Evolutionary conservation across 2,888 invertebrate genomes (phyloP).

Genomic region (Cetonia aurata): DNA sequence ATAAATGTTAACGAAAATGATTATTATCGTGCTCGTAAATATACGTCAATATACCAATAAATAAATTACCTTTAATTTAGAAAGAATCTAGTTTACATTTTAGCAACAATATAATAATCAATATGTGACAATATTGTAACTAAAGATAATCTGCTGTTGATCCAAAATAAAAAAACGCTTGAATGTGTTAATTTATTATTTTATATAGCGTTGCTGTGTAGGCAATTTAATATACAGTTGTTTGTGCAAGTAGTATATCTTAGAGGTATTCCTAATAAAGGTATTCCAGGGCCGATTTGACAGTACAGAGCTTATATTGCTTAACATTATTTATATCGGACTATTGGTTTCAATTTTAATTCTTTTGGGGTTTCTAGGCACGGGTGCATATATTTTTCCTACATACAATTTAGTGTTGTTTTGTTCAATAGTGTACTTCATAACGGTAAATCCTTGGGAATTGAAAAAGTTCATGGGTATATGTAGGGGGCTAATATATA

Average conservation of each 20-base stretch:
- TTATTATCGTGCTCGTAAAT: constrained; percentile 6
- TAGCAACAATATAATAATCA: constrained; percentile 60
- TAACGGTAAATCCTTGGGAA: too few species aligned
- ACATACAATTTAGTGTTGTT: too few species aligned
- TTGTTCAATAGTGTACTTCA: too few species aligned
- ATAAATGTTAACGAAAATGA: constrained; percentile 48
- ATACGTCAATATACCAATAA: constrained; percentile 32
- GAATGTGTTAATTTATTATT: constrained; percentile 54
- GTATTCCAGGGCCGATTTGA: too few species aligned
- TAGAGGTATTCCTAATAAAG: too few species aligned
- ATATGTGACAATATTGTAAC: constrained; percentile 64
- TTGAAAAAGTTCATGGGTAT: too few species aligned
- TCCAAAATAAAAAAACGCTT: constrained; percentile 60
- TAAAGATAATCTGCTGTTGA: constrained; percentile 59
- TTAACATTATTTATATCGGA: too few species aligned
- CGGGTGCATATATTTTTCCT: too few species aligned
- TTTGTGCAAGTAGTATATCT: neutral
- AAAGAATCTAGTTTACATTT: constrained; percentile 50
- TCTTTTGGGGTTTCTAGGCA: too few species aligned
- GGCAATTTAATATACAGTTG: constrained; percentile 20
- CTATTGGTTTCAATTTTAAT: too few species aligned
- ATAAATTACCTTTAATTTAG: constrained; percentile 19
- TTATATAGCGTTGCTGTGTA: constrained; percentile 16
- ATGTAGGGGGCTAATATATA: too few species aligned
- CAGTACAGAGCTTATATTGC: too few species aligned